Base-by-base conservation (phyloP, 2,113 vertebrate genomes). In the Nothobranchius furzeri region DNA sequence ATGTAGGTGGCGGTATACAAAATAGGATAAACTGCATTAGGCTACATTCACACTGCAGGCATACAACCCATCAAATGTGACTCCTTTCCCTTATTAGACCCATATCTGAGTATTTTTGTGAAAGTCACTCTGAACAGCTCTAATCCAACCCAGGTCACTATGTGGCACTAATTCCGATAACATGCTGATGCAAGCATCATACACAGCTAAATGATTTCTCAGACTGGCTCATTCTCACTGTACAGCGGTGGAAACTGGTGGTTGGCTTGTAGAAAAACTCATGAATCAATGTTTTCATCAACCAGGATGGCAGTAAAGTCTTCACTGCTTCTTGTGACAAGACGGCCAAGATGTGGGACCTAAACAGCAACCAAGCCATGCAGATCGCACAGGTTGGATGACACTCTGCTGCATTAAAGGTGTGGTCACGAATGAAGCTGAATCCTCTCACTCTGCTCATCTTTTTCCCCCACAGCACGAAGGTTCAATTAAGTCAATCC, bases 261-360 rank as follows among this genome's bases (percentile, higher is more conserved):
- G 60, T 17, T 43, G 12, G n/a, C 7, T 11, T 42, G 14, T 24
- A 45, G 42, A 66, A 13, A 30, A 17, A 49, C 65, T 25, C 72
- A 45, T 81, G 66, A 53, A 78, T 30, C 80, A 45, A 4, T 25
- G 1, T 67, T 68, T 4, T 82, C 63, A 74, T 68, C 9, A 79
- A 87, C 60, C 81, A 99, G 98, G 97, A 99, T 79, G 98, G 98
- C 43, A 99, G 95, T 90, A 99, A 99, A 93, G 97, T 99, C 9
- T 98, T 99, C 76, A 99, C 97, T 64, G 97, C 96, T 13, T 99
- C 98, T 0, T 99, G 97, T 90, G 98, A 99, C 86, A 99, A 99
- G 93, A 98, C 96, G 17, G 98, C 97, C 57, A 99, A 99, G 90
- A 98, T 99, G 97, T 98, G 98, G 98, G 98, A 99, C 91, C 95